Evolutionary conservation across 2,797 vertebrate genomes (phyloP), one percentile per base, ranked within the genome.

Genomic region (Liasis olivaceus): DNA sequence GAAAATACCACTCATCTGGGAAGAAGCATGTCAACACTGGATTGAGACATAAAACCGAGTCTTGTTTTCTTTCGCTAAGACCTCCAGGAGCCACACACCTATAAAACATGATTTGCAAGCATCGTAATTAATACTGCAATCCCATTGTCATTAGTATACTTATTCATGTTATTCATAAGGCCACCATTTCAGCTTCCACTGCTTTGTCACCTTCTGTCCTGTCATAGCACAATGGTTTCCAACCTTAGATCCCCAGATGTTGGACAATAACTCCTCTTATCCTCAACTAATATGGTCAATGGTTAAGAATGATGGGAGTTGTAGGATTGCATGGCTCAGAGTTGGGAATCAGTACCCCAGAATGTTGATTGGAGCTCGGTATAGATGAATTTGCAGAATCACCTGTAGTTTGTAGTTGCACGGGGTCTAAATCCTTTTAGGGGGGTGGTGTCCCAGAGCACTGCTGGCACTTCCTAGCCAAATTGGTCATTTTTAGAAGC

Each of bases 31-130:
- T 42, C 94, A 95, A 87, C 58, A 87, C 92, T 87, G 85, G 93
- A 96, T 94, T 95, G 95, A 96, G 91, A 95, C 90, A 92, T 96
- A 85, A 93, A 95, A 89, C 31, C 86, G 93, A 95, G 90, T 86
- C 94, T 92, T 96, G 93, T 95, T 94, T 89, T 91, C 64, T 95
- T 96, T 95, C 91, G 95, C 95, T 95, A 92, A 91, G 89, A 62
- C 72, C 72, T 95, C 93, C 58, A 84, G 94, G 26, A 89, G 92
- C 88, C 93, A 93, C 60, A 91, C 12, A 63, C 11, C 64, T 31
- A 59, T 85, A 93, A 91, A 91, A 93, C 72, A 94, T 77, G 94
- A 94, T 93, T 93, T 87, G 72, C 93, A 90, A 93, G 56, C 12
- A n/a, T 12, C 9, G 13, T 63, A 64, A 87, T 90, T 81, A 88